Evolutionary conservation across 2,888 invertebrate genomes (phyloP), one percentile per base, ranked within the genome.

Genomic region (Danaus chrysippus): DNA sequence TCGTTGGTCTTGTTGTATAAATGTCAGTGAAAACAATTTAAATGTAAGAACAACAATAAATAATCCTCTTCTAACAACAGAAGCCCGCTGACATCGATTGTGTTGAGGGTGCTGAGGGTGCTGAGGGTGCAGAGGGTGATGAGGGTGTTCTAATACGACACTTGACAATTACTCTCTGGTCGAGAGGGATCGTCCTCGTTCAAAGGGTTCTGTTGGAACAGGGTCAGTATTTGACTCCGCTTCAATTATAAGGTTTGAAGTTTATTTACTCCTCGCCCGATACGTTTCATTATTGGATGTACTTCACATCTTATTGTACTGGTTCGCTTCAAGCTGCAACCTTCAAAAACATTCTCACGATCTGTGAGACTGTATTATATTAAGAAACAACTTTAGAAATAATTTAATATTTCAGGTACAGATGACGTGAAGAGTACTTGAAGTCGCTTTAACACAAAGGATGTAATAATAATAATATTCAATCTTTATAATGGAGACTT

Each of bases 171-270:
- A 64, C 57, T 58, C 43, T 43, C 49, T 55, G 43, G 64, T 66
- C 61, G 59, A 64, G 66, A 59, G 62, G 62, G 65, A 58, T 65
- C 62, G 62, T 57, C 15, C 59, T 49, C 57, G 54, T 63, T 63
- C 67, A 63, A 66, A 64, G 63, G 67, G 61, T 58, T 57, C 49
- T 57, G 55, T 67, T 63, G 60, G 53, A 53, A 59, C 49, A 49
- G 49, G 49, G 49, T 49, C 49, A 49, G n/a, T 49, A 49, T 49
- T 49, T 49, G 49, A 5, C 49, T 49, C 17, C 11, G 17, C 49
- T 49, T 17, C 49, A 49, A 49, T 49, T 49, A 49, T 10, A 42
- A 44, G 55, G 44, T 19, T 44, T 56, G 23, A 61, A 54, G 52
- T 54, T 61, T 63, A 61, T 59, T 56, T 62, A 58, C 52, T 46